Base-by-base conservation (phyloP, 2,113 vertebrate species). In the Sceloporus undulatus region DNA sequence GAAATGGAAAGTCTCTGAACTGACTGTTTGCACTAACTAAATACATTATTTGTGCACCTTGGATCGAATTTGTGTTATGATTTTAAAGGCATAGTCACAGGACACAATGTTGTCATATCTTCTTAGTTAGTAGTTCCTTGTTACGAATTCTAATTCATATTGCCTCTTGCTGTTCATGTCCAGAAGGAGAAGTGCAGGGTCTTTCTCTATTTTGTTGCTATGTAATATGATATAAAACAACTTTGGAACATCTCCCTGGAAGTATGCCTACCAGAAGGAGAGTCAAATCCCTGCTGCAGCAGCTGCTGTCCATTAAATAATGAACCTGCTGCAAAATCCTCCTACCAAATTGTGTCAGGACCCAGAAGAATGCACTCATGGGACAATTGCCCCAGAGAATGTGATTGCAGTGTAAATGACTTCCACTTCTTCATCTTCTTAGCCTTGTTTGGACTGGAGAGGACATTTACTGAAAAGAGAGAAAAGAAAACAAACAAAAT, bases 251-350 rank as follows among this genome's bases (percentile, higher is more conserved):
- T 88, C 86, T 92, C 89, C 85, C 91, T 91, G 91, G 90, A 76
- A 56, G 70, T 88, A 66, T 18, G 90, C 92, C 92, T 2, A 94
- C 85, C 87, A 92, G 89, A 94, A 92, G 87, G 73, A 68, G 87
- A 78, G 87, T 91, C 93, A 91, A 96, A 94, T 95, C 93, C 92
- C 87, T 88, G 87, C 85, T 9, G 62, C 93, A 90, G 88, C 94
- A 95, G 94, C 94, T 95, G 95, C 89, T 95, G 79, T 78, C 85
- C 94, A 90, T 85, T 96, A 97, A 97, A 97, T 97, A 95, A 97
- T 4, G 0, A 91, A 90, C 80, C 89, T 89, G 75, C 62, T 87
- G 88, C 76, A 91, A 91, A 82, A 91, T n/a, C 79, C 77, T 83
- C 1, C 14, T 42, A 56, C 76, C 84, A 81, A 90, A 84, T 78